Evolutionary conservation across 2,888 invertebrate species (phyloP), one percentile per base, ranked within the genome.

Genomic region (Hipparchia sbordonii): DNA sequence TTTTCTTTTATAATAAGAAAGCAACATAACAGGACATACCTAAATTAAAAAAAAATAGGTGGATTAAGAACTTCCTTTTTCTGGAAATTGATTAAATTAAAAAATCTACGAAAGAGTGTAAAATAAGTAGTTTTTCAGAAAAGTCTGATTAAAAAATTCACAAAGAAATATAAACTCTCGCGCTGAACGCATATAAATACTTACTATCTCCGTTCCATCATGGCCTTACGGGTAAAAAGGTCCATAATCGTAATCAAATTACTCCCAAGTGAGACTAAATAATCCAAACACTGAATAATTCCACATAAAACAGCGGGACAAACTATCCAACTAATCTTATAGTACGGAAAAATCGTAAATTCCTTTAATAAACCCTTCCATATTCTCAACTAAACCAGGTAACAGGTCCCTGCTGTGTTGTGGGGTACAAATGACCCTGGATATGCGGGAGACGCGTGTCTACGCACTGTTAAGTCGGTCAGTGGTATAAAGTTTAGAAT

Each of bases 361-460:
- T 60, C 13, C 23, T 45, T 23, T 67, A 60, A 68, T 59, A 68
- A 68, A 13, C 33, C 5, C 52, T 60, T 72, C 67, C 72, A 70
- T 52, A 70, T 70, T 72, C 71, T 63, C 61, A 70, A 67, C 57
- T 23, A 45, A 71, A 70, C 39, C 56, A 63, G 67, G 72, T 74
- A 75, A 80, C 77, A 57, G 83, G 77, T 82, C 82, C 84, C 84
- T 62, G 80, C 83, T 81, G 85, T 74, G 84, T 79, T 63, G 74
- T 80, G 71, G 67, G 59, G 70, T 77, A 79, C 77, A 81, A 72
- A 78, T 74, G 65, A 61, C 67, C 62, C 51, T 13, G 62, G 65
- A 66, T 71, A 79, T 77, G 79, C 67, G 81, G 74, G 56, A 70
- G 71, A 76, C 77, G 84, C 86, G 86, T 87, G 86, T 82, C 82